Percentiles rank a stretch among this genome's conserved stretches.
Evolutionary conservation across 2,797 vertebrate species (phyloP).

Genomic region (Phrynocephalus guinanensis): DNA sequence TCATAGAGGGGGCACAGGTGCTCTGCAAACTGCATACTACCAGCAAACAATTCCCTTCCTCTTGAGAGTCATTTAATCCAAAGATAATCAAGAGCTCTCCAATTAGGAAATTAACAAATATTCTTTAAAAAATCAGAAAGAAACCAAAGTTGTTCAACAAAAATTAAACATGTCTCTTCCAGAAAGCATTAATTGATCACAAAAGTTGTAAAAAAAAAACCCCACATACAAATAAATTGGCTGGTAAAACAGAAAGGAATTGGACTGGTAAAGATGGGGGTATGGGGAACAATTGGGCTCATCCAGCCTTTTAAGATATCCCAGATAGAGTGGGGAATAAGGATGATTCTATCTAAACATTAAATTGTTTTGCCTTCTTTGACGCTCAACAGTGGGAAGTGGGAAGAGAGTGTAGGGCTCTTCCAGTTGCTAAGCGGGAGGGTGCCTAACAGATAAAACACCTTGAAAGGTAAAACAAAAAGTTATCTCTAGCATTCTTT

Average conservation of each 20-base stretch:
- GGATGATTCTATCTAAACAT: no score
- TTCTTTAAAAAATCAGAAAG: background rate
- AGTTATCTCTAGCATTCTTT: background rate
- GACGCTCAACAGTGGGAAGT: background rate
- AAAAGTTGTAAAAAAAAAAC: no score
- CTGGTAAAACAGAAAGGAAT: background rate
- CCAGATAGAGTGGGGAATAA: background rate
- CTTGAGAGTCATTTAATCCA: background rate
- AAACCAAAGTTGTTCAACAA: background rate
- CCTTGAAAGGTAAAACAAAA: background rate
- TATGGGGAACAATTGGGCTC: background rate
- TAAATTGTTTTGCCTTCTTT: background rate
- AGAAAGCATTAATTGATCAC: background rate
- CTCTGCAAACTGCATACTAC: background rate
- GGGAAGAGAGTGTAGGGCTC: background rate
- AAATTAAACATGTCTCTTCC: no score
- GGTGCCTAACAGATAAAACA: background rate
- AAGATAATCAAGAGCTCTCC: background rate
- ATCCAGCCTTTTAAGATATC: background rate
- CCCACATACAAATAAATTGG: background rate
- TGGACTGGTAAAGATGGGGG: background rate
- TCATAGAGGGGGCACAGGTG: background rate
- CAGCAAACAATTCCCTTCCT: conserved; percentile 2
- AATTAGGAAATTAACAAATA: no score
- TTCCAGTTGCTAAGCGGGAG: background rate